phyloP scores from a whole-genome alignment of 2,888 invertebrate genomes.

The Chaetoderma sp. region DNA sequence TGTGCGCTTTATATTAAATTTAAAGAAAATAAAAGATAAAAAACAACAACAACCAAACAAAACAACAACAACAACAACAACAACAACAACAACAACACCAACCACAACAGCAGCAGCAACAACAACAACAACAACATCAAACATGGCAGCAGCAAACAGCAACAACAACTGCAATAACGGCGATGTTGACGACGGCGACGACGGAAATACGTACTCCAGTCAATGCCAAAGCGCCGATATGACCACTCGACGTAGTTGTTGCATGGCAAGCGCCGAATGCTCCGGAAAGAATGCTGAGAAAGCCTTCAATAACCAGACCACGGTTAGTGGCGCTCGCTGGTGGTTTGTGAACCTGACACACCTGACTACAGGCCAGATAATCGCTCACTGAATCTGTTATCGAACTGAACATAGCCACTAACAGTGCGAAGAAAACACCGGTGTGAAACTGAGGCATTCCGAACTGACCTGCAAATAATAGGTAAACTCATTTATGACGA shows the following conservation, averaged over 20 bases:
- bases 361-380: conserved; percentile 46
- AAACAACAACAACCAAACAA: no score
- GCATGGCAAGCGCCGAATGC: conserved; percentile 51
- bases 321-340: conserved; percentile 53
- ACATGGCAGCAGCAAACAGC: no score
- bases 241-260: conserved; percentile 51
- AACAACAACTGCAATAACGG: no score
- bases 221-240: conserved; percentile 10
- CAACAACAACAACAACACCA: no score
- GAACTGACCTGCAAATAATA: conserved; percentile 49
- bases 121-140: no score
- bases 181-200: no score
- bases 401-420: conserved; percentile 45
- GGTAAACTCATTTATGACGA: no score
- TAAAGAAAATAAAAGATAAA: no score
- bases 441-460: conserved; percentile 45
- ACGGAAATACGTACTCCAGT: conserved; percentile 17
- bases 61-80: no score
- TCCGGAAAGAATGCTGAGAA: conserved; percentile 49
- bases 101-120: no score
- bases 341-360: conserved; percentile 40
- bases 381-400: conserved; percentile 53
- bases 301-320: conserved; percentile 52
- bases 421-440: conserved; percentile 47
- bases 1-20: no score